phyloP scores from a whole-genome alignment of 2,113 vertebrate genomes.

The Apteryx mantelli region DNA sequence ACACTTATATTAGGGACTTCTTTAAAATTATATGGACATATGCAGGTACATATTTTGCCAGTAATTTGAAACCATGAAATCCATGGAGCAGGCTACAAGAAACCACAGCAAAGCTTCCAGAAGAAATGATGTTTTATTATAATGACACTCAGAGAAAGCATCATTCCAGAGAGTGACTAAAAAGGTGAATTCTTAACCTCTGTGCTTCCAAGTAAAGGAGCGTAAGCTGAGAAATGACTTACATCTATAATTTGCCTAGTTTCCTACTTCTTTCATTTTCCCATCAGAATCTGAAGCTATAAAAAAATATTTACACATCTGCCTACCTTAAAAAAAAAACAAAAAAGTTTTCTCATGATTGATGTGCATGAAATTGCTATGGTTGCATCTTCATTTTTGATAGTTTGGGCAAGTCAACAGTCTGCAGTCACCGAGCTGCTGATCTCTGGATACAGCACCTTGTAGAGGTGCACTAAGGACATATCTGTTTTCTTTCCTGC shows the following conservation, averaged over 20 bases:
- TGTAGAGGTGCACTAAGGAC: not conserved
- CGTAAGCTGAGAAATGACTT: not conserved
- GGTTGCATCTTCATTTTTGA: not conserved
- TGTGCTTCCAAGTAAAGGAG: not conserved
- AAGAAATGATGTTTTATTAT: not conserved
- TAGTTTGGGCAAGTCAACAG: not conserved
- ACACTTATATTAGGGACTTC: not conserved
- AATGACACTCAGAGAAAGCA: not conserved
- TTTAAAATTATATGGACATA: not conserved
- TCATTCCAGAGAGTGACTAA: not conserved
- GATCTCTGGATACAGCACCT: rapidly evolving
- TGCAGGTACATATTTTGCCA: not conserved
- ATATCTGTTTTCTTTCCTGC: not conserved
- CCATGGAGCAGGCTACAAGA: not conserved
- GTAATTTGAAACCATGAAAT: not conserved
- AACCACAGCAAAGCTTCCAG: not conserved
- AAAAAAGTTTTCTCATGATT: not conserved
- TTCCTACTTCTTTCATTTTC: not conserved
- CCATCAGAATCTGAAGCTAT: not conserved
- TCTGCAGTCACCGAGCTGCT: not conserved
- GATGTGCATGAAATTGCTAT: no score
- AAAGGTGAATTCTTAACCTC: not conserved
- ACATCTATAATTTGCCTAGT: not conserved
- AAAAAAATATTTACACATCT: not conserved
- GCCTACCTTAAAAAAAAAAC: not conserved